A percentile compares a stretch with the other conserved stretches of the same genome.
These are phyloP conservation scores for Meghimatium bilineatum DNA, from an alignment of 2,888 invertebrate species.

Conservation along the genomic window DNA sequence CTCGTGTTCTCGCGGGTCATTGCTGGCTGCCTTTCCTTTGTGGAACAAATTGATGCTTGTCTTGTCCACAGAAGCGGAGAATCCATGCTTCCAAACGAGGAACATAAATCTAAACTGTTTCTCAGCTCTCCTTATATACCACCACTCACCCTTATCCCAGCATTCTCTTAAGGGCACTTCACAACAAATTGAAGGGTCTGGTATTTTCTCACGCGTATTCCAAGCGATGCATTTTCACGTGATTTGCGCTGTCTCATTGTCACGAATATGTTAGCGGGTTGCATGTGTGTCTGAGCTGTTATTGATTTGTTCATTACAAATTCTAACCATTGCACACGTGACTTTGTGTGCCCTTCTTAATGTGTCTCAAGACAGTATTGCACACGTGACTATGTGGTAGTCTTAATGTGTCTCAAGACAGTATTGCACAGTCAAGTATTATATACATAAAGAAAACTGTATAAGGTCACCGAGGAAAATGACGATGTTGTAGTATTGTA, in stretches of 20 bases:
- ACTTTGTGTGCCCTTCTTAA: too few relatives aligned
- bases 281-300: too few relatives aligned
- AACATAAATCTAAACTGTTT: conserved; percentile 1
- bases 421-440: too few relatives aligned
- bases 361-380: too few relatives aligned
- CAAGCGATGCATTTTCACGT: background rate
- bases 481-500: too few relatives aligned
- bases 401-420: too few relatives aligned
- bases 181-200: conserved; percentile 11
- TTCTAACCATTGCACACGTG: too few relatives aligned
- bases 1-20: background rate
- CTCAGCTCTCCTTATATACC: background rate
- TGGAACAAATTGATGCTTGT: conserved; percentile 10
- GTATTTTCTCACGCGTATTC: conserved; percentile 1
- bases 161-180: background rate
- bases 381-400: too few relatives aligned
- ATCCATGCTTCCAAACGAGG: conserved; percentile 20
- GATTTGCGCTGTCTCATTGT: background rate
- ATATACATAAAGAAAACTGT: too few relatives aligned
- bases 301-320: too few relatives aligned
- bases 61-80: background rate
- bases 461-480: too few relatives aligned
- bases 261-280: background rate
- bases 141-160: background rate
- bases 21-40: conserved; percentile 7